Base-by-base conservation (phyloP, 2,113 vertebrate genomes). In the Syngnathus floridae region DNA sequence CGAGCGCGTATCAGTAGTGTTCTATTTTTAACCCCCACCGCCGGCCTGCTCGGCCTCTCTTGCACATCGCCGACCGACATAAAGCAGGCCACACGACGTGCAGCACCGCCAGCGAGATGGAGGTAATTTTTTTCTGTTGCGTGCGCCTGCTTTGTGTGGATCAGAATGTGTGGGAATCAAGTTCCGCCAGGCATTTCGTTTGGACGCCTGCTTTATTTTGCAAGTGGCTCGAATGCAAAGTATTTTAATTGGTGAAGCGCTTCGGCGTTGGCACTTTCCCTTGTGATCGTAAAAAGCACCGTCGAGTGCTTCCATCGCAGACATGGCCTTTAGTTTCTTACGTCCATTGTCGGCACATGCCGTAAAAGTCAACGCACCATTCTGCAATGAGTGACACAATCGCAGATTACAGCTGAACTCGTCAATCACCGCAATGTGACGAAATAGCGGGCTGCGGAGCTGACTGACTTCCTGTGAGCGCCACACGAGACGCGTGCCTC, bases 21-120 rank as follows among this genome's bases (percentile, higher is more conserved):
- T 72, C 83, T 85, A 85, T 79, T 81, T 85, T 85, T 85, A 85
- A 79, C 73, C 76, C 26, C 26, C 26, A 31, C 26, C 48, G 19
- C 67, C 56, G 73, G 65, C 74, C 61, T 58, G 13, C 71, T 49
- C 66, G 37, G 43, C n/a, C 69, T 65, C 72, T 66, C 58, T 49
- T 43, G 26, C 76, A 68, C 78, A 66, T 38, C 26, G 26, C 26
- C 26, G 26, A 76, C 74, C 63, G 21, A 71, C 84, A 83, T 11
- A 80, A 64, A 46, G 58, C 65, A 40, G 67, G 69, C 3, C 45
- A 72, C 37, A 31, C 26, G 26, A 31, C 26, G 26, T 31, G 26
- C 26, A 3, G 49, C 65, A 52, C 73, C 54, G 75, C 59, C 2
- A 60, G 77, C 78, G 79, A 80, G 76, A 86, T 86, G 84, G 82